Percentiles rank a stretch among this genome's conserved stretches.
These are phyloP conservation scores for Hydropotes inermis DNA, from an alignment of 2,113 vertebrate species.

Conservation along the genomic window DNA sequence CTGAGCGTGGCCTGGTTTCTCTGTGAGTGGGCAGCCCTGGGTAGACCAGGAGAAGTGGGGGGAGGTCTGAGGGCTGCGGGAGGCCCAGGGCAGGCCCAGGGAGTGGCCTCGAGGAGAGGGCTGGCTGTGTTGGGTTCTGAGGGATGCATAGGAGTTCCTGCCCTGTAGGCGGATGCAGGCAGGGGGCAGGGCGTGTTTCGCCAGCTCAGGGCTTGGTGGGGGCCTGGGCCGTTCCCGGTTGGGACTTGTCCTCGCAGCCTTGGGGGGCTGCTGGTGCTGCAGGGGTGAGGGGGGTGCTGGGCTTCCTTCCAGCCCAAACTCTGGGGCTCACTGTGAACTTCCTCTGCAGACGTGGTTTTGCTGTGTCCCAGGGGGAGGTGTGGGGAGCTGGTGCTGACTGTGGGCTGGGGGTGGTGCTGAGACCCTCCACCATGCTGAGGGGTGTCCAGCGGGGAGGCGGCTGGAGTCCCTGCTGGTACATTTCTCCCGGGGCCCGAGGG, in stretches of 20 bases:
- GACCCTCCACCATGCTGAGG: accelerated
- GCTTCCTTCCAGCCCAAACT: not conserved
- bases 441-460: not conserved
- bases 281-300: not conserved
- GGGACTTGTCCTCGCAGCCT: accelerated
- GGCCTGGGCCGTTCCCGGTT: not conserved
- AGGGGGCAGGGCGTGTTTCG: not conserved
- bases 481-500: not conserved
- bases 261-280: accelerated
- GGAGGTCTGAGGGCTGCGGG: not conserved
- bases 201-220: not conserved
- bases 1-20: accelerated
- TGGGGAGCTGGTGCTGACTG: not conserved
- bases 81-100: not conserved
- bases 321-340: not conserved
- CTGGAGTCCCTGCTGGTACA: not conserved
- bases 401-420: not conserved
- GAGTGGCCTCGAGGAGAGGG: not conserved
- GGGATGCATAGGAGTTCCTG: not conserved
- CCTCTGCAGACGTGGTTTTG: not conserved
- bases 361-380: not conserved
- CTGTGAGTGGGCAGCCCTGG: not conserved
- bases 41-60: not conserved
- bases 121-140: not conserved
- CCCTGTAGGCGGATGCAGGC: not conserved